Evolutionary conservation across 35 echinoderm and acorn worm species (phyloP).

Genomic region (Ptychodera flava): DNA sequence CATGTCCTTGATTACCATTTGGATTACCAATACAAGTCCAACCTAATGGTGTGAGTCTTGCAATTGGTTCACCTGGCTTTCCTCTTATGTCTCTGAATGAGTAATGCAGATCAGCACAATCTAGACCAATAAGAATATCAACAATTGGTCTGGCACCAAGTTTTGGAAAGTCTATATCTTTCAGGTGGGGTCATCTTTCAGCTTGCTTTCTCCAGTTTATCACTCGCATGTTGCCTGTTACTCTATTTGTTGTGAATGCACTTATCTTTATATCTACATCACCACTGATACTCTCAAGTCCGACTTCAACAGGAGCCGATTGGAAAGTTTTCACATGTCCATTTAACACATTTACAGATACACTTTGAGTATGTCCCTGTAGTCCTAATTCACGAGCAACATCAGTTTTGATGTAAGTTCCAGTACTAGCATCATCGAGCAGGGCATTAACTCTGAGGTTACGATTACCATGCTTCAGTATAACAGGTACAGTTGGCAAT

Average conservation of each 20-base stretch:
- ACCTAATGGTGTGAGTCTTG: too few species aligned
- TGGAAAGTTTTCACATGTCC: constrained; percentile 20
- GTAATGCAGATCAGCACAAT: too few species aligned
- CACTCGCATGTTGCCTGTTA: constrained; percentile 8
- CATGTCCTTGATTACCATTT: too few species aligned
- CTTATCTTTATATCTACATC: constrained; percentile 9
- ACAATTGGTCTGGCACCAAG: too few species aligned
- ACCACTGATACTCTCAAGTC: constrained; percentile 22
- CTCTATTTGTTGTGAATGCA: constrained; percentile 3
- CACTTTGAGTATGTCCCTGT: neutral
- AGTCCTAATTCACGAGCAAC: constrained; percentile 18
- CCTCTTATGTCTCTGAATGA: neutral
- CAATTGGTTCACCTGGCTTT: constrained; percentile 7
- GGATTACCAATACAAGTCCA: too few species aligned
- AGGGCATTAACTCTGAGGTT: constrained; percentile 27
- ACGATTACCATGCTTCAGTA: constrained; percentile 3
- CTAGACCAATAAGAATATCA: too few species aligned
- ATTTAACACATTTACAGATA: constrained; percentile 22
- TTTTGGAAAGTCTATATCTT: constrained; percentile 28
- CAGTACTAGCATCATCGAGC: constrained; percentile 28
- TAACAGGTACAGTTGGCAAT: constrained; percentile 19
- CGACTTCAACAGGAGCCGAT: constrained; percentile 5
- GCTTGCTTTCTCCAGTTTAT: constrained; percentile 15
- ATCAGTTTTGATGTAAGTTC: constrained; percentile 12
- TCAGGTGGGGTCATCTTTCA: too few species aligned